Conservation (phyloP, 2,888 invertebrate species). For the Oligia fasciuncula region DNA sequence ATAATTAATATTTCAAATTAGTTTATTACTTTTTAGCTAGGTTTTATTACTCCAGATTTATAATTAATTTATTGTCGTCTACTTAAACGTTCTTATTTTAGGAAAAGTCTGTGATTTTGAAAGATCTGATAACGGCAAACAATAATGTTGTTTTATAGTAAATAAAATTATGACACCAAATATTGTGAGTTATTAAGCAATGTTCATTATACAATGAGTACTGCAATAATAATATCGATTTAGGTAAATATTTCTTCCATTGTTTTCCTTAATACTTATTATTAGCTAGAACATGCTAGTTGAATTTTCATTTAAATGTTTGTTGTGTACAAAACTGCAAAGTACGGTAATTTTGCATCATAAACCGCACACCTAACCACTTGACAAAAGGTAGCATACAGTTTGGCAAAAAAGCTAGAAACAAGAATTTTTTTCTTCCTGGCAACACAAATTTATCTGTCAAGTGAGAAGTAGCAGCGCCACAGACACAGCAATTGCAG, state of each 20-base stretch:
- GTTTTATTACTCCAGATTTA: conserved; percentile 4
- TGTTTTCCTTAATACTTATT: conserved; percentile 66
- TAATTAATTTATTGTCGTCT: background rate
- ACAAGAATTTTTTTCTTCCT: background rate
- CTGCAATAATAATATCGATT: conserved; percentile 48
- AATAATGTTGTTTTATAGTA: conserved; percentile 23
- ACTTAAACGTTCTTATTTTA: conserved; percentile 20
- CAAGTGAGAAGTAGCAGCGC: background rate
- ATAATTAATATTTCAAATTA: background rate
- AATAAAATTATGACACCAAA: conserved; percentile 59
- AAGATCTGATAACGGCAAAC: conserved; percentile 59
- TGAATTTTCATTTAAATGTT: conserved; percentile 46
- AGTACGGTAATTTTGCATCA: background rate
- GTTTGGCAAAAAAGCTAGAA: conserved; percentile 28
- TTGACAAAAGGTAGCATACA: background rate
- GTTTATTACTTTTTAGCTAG: background rate
- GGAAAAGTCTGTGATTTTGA: conserved; percentile 68
- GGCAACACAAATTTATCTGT: conserved; percentile 12
- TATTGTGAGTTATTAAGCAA: conserved; percentile 44
- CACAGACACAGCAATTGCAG: background rate
- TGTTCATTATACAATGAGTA: conserved; percentile 50
- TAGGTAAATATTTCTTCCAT: conserved; percentile 70
- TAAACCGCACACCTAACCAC: background rate
- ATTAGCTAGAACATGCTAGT: conserved; percentile 69
- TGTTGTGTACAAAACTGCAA: conserved; percentile 25